Base-by-base conservation (phyloP, 2,888 invertebrate genomes). In the Hedychridium roseum region DNA sequence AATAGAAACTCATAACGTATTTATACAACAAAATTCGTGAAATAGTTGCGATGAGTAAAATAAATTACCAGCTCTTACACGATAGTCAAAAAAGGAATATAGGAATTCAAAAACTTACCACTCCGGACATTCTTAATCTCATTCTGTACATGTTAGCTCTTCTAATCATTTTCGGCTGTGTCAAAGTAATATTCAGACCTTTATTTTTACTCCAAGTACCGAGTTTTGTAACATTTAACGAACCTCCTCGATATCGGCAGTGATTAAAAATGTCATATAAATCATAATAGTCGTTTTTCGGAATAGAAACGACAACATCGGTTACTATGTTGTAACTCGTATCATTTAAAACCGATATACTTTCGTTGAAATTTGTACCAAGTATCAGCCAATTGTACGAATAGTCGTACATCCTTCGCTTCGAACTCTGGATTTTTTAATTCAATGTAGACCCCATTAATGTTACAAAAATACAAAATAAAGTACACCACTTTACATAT, bases 241-340 rank as follows among this genome's bases (percentile, higher is more conserved):
- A 30, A 21, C 71, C 71, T 9, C 63, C 71, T 1, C 66, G 55
- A 36, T 59, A 57, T 43, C 71, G 69, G 17, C 65, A 62, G 26
- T 59, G 71, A 62, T 73, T 73, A 31, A 50, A 73, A 39, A 66
- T 52, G 11, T 73, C 73, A 32, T 68, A 57, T n/a, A 73, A 41
- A 18, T 60, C 51, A 27, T 63, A 68, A 15, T 52, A 51, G 4
- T 21, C 14, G 2, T 14, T 41, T 5, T 54, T 51, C 0, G 35
- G 20, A 21, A 67, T 47, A 9, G 66, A 64, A 5, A 73, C 44
- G 2, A 50, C 60, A 2, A 73, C 36, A 42, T 73, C 71, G 5
- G 73, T 73, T 6, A 61, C 57, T 20, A 66, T 51, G 34, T 61
- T 64, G 34, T 60, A 71, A 9, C 68, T 54, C 2, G 44, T 61